Evolutionary conservation across 2,797 vertebrate genomes (phyloP), one percentile per base, ranked within the genome.

Genomic region (Amphiprion clarkii): DNA sequence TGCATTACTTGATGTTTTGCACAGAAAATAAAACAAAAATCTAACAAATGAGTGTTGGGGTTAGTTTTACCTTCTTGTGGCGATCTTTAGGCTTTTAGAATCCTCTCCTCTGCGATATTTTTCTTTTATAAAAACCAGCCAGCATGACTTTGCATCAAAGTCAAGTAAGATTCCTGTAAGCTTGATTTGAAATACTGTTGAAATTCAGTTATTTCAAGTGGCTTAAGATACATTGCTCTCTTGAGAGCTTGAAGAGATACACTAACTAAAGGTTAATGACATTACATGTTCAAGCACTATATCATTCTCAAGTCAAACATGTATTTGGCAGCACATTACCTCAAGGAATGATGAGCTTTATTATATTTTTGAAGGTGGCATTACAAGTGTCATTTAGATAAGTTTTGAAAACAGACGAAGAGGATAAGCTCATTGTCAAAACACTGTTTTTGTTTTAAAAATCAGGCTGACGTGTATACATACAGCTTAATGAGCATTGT

Each of bases 21-120:
- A 93, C 88, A 93, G 71, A 91, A 90, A 79, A 75, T 79, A 83
- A 89, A 87, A 88, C 84, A 90, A 74, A 90, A 83, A 82, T 94
- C 93, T 93, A 94, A 90, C 74, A 92, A 92, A 93, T 94, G 91
- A 95, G 93, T 94, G 93, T 94, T 95, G 92, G 93, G 92, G 92
- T 95, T 94, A 93, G 91, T 94, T 93, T 95, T 95, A 95, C 95
- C 95, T 95, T 95, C 92, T 92, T 93, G 93, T 93, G 92, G 93
- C 92, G 93, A 93, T 94, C 92, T 93, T 94, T 95, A 91, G 93
- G 93, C 93, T 94, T 95, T 94, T 95, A 93, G 94, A 93, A 94
- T 94, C 94, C 94, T 94, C 94, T 94, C 93, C 92, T 93, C 89
- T 89, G 93, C 93, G 92, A 93, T 94, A 91, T 95, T 95, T 95